These are phyloP conservation scores for Morpho achilles DNA, from an alignment of 2,888 invertebrate genomes.

Conservation along the genomic window DNA sequence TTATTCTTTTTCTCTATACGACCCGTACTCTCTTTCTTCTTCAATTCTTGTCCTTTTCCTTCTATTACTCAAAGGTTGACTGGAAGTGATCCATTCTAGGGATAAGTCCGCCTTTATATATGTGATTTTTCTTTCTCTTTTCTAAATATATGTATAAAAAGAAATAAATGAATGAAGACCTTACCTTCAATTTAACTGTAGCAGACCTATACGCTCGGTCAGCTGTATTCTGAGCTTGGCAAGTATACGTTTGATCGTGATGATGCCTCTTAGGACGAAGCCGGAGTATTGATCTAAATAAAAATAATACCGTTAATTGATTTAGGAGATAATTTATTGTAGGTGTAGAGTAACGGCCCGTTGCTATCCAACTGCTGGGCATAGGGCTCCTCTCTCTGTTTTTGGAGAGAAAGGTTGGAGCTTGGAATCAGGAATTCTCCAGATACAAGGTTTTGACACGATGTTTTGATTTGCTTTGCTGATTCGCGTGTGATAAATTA, in stretches of 20 bases:
- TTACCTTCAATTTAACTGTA: constrained; percentile 88
- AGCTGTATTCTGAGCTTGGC: constrained; percentile 95
- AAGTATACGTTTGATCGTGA: constrained; percentile 94
- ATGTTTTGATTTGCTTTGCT: too few relatives aligned
- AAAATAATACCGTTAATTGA: background rate
- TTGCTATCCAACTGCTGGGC: background rate
- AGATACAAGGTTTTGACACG: too few relatives aligned
- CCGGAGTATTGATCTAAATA: constrained; percentile 85
- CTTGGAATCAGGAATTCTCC: too few relatives aligned
- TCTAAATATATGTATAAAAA: too few relatives aligned
- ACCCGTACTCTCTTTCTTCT: too few relatives aligned
- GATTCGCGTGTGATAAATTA: too few relatives aligned
- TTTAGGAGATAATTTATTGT: background rate
- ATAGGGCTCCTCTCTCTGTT: background rate
- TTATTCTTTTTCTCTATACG: too few relatives aligned
- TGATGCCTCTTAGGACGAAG: constrained; percentile 92
- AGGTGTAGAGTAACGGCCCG: background rate
- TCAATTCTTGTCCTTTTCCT: too few relatives aligned
- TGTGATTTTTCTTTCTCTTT: too few relatives aligned
- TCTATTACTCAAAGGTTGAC: too few relatives aligned
- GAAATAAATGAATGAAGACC: constrained; percentile 24
- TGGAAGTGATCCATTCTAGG: too few relatives aligned
- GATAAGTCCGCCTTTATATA: too few relatives aligned
- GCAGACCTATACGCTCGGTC: constrained; percentile 91
- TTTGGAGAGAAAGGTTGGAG: background rate